Base-by-base conservation (phyloP, 2,113 vertebrate genomes). In the Odontesthes bonariensis region DNA sequence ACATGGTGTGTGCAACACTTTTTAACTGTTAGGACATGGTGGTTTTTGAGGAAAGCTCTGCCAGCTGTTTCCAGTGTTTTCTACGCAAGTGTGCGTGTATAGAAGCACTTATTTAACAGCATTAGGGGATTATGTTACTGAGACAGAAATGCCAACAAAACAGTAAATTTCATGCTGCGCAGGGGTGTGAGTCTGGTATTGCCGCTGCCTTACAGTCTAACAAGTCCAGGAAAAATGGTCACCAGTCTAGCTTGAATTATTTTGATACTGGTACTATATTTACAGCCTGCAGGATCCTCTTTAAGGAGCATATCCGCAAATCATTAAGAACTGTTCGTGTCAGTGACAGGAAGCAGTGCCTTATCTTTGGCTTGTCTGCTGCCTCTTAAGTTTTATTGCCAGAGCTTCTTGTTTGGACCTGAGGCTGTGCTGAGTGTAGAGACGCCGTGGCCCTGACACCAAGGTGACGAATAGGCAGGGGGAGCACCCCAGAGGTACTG, bases 391-490 rank as follows among this genome's bases (percentile, higher is more conserved):
- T 63, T 65, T 63, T 65, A 67, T 54, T 31, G 35, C 44, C 27
- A 6, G 32, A 46, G 20, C 47, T 68, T 31, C 54, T 73, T 61
- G 33, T 60, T 53, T 71, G 70, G 42, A 82, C 69, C 51, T 27
- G 66, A 59, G 63, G 64, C 54, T 19, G 27, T 47, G 54, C 69
- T 54, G 64, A 76, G 33, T 16, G 40, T 4, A 14, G 31, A 35
- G 40, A 72, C 61, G 60, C 51, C 1, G 19, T 31, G 54, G 69
- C 70, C 65, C 62, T 81, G 77, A 73, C 79, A 62, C 42, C 69
- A 46, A 77, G 56, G 69, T 89, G 82, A 92, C 66, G 79, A 86
- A 91, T 87, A 75, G 55, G 49, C 8, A 69, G 9, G 40, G 68
- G 35, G 62, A 74, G 49, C 56, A 67, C 75, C 73, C 77, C 82